Base-by-base conservation (phyloP, 2,797 vertebrate species). In the Aphelocoma californica region DNA sequence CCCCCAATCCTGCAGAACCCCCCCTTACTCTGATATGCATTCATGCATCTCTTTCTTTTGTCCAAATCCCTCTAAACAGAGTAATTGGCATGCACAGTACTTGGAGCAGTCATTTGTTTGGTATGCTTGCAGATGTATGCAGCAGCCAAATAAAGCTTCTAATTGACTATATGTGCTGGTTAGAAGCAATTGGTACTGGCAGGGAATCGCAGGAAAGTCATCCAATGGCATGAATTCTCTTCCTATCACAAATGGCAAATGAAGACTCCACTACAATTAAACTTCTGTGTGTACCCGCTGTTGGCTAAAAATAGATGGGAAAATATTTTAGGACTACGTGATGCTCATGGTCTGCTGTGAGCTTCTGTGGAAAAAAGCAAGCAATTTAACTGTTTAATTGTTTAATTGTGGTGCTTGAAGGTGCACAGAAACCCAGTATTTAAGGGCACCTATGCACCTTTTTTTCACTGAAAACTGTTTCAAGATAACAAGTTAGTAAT, bases 241-340 rank as follows among this genome's bases (percentile, higher is more conserved):
- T 88, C 70, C 58, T 50, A 53, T 90, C 86, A 73, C 15, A 84
- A 88, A 86, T 32, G 77, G 54, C 56, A 88, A 57, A 81, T 32
- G 56, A 95, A 87, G 58, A 12, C 82, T 92, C 58, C 40, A 42
- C 67, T 88, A 66, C 73, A 93, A 94, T 83, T 72, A 75, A 66
- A 81, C 44, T 88, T 69, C 72, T 93, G 34, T 57, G 42, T 75
- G 51, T 83, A 81, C n/a, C 19, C 54, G 10, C 66, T 81, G 20
- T 8, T 84, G 80, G 72, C 60, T 94, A 96, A 94, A 96, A 95
- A 93, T 84, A 96, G 58, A 66, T 72, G 38, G 62, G 77, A 93
- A 94, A 95, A 92, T 91, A 92, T 91, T 94, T 92, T 79, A n/a
- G 9, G 73, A 79, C 23, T 83, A 24, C 56, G 72, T 81, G 51